A percentile compares a stretch with the other conserved stretches of the same genome.
Evolutionary conservation across 2,797 vertebrate species (phyloP).

Genomic region (Emys orbicularis): DNA sequence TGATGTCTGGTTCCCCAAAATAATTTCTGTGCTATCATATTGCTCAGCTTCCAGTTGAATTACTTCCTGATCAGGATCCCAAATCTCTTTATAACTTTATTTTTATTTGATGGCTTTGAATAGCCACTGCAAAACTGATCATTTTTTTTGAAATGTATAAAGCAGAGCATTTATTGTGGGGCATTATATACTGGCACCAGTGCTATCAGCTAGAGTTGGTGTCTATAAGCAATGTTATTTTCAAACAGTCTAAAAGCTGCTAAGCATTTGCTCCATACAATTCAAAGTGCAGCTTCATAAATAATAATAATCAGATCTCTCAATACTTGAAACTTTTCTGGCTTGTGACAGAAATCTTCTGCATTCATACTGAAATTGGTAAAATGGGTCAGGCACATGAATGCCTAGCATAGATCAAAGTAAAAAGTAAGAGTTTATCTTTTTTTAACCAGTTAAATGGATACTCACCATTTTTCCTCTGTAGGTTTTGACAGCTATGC

Average conservation of each 20-base stretch:
- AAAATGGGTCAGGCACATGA: slow-evolving; percentile 11
- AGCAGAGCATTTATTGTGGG: neutral
- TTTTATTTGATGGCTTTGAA: neutral
- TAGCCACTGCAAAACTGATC: neutral
- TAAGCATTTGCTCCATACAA: slow-evolving; percentile 11
- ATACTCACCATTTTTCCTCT: neutral
- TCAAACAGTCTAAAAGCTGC: neutral
- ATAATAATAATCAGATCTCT: neutral
- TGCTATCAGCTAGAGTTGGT: neutral
- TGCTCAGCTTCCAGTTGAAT: neutral
- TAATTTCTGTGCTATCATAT: neutral
- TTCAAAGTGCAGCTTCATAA: neutral
- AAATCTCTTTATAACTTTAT: neutral
- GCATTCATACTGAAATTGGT: neutral
- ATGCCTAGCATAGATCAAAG: neutral
- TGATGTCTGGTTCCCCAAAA: neutral
- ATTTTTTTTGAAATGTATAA: neutral
- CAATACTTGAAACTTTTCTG: neutral
- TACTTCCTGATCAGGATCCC: neutral
- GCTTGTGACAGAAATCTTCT: slow-evolving; percentile 19
- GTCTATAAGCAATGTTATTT: neutral
- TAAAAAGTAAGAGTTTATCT: neutral
- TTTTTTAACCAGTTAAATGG: neutral
- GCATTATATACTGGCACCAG: neutral
- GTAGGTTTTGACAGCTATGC: neutral